Base-by-base conservation (phyloP, 2,888 invertebrate species). In the Asteroscopus sphinx region DNA sequence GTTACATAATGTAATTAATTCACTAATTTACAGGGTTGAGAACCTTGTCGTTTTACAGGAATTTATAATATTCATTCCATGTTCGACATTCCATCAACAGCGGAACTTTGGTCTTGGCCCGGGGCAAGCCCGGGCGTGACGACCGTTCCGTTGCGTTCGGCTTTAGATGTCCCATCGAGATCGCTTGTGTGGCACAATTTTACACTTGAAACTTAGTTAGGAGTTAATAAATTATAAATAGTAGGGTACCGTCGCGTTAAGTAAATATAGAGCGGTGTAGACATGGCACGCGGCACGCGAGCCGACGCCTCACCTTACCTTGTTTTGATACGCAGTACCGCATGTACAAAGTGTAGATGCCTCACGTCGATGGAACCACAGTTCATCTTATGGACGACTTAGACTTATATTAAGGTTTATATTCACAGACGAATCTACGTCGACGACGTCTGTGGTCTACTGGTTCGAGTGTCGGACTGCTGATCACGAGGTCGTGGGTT, bases 171-270 rank as follows among this genome's bases (percentile, higher is more conserved):
- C 83, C 88, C 85, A 82, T 86, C 79, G 83, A 86, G 82, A 85
- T 84, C 80, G 87, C 88, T 90, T 90, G 79, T 88, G 88, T 87
- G 92, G 93, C 93, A 93, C 93, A 92, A 92, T 91, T 89, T 88
- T 89, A 91, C 90, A 91, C 87, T 86, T 81, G 84, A 88, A 81
- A 88, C 84, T 90, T 91, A 92, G 91, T 89, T 92, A 92, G 92
- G 91, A 86, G 81, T 87, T 90, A 87, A 89, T 88, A 87, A 92
- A 90, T 90, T 90, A 88, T 90, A 87, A 88, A 89, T 86, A 85
- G 83, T 90, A 90, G 87, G 85, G 75, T 90, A 89, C 83, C 75
- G 84, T 82, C 81, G 78, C 75, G 77, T 75, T 85, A 82, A 82
- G 82, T 83, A 80, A 76, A 81, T 76, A 75, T 60, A 76, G 62